phyloP scores from a whole-genome alignment of 2,113 vertebrate genomes.

The Ovibos moschatus region DNA sequence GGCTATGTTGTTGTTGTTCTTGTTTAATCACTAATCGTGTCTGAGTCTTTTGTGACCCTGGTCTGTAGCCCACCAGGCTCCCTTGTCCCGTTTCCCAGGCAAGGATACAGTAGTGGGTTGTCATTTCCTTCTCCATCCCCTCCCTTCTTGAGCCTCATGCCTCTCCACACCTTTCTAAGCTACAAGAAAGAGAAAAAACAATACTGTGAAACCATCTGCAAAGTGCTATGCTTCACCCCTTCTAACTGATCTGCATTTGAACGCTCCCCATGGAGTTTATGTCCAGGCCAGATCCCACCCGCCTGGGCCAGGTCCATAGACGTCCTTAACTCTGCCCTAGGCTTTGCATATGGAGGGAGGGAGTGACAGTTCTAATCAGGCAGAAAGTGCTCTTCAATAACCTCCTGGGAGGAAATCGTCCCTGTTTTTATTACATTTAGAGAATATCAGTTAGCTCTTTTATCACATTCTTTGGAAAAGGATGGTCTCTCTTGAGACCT shows the following conservation, averaged over 20 bases:
- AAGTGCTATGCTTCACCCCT: neutral
- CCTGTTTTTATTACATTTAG: neutral
- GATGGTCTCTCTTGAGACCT: neutral
- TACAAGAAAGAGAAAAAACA: neutral
- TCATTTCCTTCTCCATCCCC: neutral
- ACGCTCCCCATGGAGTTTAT: too few species aligned
- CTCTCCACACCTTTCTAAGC: neutral
- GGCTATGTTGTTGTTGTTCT: neutral
- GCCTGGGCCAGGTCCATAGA: neutral
- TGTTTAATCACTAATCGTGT: neutral
- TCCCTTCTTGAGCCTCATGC: neutral
- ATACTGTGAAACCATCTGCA: neutral
- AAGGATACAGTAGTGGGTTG: neutral
- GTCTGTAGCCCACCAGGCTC: neutral
- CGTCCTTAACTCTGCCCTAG: neutral
- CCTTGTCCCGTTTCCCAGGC: neutral
- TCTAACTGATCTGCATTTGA: neutral
- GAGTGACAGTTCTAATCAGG: neutral
- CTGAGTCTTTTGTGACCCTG: neutral
- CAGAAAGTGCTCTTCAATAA: neutral
- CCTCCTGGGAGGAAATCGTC: neutral
- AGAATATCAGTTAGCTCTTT: neutral
- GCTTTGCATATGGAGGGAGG: neutral
- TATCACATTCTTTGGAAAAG: neutral
- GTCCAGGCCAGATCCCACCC: neutral